These are phyloP conservation scores for Pantherophis guttatus DNA, from an alignment of 2,113 vertebrate species.

Conservation along the genomic window DNA sequence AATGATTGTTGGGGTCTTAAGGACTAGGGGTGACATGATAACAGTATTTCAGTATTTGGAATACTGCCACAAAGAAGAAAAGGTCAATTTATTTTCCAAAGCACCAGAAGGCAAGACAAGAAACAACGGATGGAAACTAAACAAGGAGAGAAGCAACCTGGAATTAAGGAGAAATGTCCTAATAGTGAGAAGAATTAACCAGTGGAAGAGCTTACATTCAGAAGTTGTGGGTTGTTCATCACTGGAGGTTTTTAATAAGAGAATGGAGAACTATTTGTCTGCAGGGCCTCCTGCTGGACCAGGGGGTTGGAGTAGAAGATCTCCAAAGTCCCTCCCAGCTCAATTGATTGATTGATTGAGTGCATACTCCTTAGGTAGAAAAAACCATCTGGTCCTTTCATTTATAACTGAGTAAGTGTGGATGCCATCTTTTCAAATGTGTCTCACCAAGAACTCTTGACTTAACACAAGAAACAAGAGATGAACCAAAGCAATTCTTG, in stretches of 20 bases:
- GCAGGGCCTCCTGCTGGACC: background rate
- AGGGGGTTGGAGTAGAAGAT: background rate
- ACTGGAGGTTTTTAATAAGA: background rate
- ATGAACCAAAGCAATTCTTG: slow-evolving; percentile 13
- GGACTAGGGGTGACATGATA: no score
- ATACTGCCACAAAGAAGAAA: no score
- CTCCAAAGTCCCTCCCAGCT: background rate
- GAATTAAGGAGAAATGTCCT: background rate
- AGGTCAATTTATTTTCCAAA: background rate
- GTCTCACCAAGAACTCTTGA: background rate
- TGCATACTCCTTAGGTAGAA: slow-evolving; percentile 15
- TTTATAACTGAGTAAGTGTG: background rate
- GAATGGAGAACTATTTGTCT: background rate
- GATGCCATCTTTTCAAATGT: slow-evolving; percentile 36
- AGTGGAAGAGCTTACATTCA: background rate
- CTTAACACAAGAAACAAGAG: background rate
- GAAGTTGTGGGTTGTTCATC: background rate
- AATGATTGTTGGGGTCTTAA: no score
- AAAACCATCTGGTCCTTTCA: slow-evolving; percentile 34
- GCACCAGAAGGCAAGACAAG: background rate
- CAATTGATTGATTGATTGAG: no score
- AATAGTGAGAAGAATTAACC: background rate
- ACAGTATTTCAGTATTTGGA: no score
- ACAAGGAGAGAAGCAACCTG: background rate
- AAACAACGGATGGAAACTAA: background rate